Base-by-base conservation (phyloP, 2,888 invertebrate species). In the Spisula solida region DNA sequence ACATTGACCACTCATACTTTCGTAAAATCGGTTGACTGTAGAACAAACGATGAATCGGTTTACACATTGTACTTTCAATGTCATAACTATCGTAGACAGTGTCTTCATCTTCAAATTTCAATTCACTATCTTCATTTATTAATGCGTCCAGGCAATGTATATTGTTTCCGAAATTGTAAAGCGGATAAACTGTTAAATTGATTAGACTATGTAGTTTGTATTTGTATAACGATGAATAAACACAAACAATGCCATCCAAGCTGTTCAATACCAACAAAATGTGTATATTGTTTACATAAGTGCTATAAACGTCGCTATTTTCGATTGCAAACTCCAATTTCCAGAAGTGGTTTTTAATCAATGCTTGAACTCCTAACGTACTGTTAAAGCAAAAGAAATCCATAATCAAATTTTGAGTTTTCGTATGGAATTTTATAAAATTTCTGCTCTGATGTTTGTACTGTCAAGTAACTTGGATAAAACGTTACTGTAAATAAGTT, bases 271-370 rank as follows among this genome's bases (percentile, higher is more conserved):
- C 20, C 41, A 82, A 47, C 66, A 82, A 34, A 31, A 70, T 56
- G n/a, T 82, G 82, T 82, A 41, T 60, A 34, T 55, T 82, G 82
- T 82, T 82, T n/a, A n/a, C 66, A 25, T 34, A 82, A 29, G 56
- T 66, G 25, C 82, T 82, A 66, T 82, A 82, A 41, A 82, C 18
- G n/a, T 82, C 82, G n/a, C 25, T 41, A 25, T 82, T 82, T 34
- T 82, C 82, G 14, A 82, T 82, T 34, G 66, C 20, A 56, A 82
- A 82, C n/a, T 82, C 82, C 41, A 56, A 82, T 34, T 82, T 82
- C 82, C 82, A 82, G 70, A 66, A 82, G 25, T 82, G 82, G 25
- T 82, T 82, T 47, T 82, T 31, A 20, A 82, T 82, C 47, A 82
- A 47, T 16, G 82, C n/a, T 47, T 56, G 29, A 41, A 56, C 66